Base-by-base conservation (phyloP, 1,140 invertebrate genomes). In the Caerostris extrusa region DNA sequence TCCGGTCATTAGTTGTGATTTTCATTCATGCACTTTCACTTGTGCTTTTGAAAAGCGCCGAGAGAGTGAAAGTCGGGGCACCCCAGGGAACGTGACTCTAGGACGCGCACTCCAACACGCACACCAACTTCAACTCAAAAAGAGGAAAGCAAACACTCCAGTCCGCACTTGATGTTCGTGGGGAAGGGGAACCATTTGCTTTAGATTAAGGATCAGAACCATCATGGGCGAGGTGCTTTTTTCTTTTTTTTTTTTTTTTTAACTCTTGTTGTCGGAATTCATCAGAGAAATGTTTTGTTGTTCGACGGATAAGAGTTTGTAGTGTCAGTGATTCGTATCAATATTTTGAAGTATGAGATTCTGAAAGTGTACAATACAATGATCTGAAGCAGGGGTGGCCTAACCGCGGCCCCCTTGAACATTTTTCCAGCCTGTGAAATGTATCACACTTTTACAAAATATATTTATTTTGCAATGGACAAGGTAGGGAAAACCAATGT, bases 11-110 rank as follows among this genome's bases (percentile, higher is more conserved):
- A 77, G 34, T 12, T 12, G 71, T 12, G 4, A 77, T 50, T 50
- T 34, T 34, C 19, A 77, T 77, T 50, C 71, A 58, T 57, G 55
- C 14, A 55, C 61, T 88, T 88, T 88, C 60, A 53, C 71, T 81
- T 19, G n/a, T 19, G 71, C 34, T 88, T 55, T 53, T 50, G 10
- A 64, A 67, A 55, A 56, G 53, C 53, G 5, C 14, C 53, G 17
- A 77, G 14, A 56, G 86, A 56, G 86, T 57, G 86, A 64, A 64
- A 88, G 58, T 50, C 34, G 53, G 14, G 8, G 64, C 60, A 12
- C 88, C 88, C 19, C 50, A 34, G 88, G 67, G 64, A 90, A 90
- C 88, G 88, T 90, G 88, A 90, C 88, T 90, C 17, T 14, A 71
- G 88, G 50, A 57, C 88, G 7, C 88, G 50, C 88, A 71, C 88